Evolutionary conservation across 2,113 vertebrate species (phyloP).

Genomic region (zebrafish (Danio rerio)): GRCz12tu NC_133194.1:41415501-41416000

Average conservation of each 20-base stretch:
- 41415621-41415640: no score
- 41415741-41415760: neutral
- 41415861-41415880: slow-evolving; percentile 8
- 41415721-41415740: neutral
- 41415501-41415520: no score
- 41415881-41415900: neutral
- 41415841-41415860: slow-evolving; percentile 38
- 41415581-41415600: no score
- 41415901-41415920: slow-evolving; percentile 25
- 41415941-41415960: neutral
- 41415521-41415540: no score
- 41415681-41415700: neutral
- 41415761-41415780: slow-evolving; percentile 1
- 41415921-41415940: slow-evolving; percentile 4
- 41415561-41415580: no score
- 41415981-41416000: neutral
- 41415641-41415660: no score
- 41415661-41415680: no score
- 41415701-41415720: neutral
- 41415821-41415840: slow-evolving; percentile 7
- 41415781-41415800: neutral
- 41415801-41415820: slow-evolving; percentile 28
- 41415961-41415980: slow-evolving; percentile 16
- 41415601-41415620: no score
- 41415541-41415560: no score